A percentile compares a stretch with the other conserved stretches of the same genome.
These are phyloP conservation scores for Crotophaga sulcirostris DNA, from an alignment of 2,113 vertebrate genomes.

Conservation along the genomic window DNA sequence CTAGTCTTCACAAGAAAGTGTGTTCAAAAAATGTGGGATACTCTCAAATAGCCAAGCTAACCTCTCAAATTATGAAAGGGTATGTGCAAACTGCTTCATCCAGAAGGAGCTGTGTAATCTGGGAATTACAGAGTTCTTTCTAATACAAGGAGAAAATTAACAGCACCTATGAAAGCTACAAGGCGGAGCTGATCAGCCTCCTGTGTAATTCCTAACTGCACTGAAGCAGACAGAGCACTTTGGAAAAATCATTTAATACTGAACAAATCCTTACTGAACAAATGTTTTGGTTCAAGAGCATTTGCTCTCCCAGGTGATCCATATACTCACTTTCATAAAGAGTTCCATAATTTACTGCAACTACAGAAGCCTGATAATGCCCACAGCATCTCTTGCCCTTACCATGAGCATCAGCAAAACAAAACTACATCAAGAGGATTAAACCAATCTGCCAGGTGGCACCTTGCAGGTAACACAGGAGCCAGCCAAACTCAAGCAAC, in stretches of 20 bases:
- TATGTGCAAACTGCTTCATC: neutral
- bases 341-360: neutral
- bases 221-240: neutral
- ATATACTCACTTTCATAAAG: neutral
- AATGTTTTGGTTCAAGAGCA: neutral
- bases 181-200: neutral
- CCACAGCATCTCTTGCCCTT: neutral
- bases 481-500: neutral
- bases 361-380: neutral
- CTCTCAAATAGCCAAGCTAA: neutral
- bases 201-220: neutral
- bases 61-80: neutral
- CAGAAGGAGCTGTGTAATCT: neutral
- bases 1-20: neutral
- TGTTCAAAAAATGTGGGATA: neutral
- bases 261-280: neutral
- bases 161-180: neutral
- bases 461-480: neutral
- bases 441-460: neutral
- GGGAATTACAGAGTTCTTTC: neutral
- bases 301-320: neutral
- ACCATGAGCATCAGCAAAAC: neutral
- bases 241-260: neutral
- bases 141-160: neutral
- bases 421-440: neutral